Evolutionary conservation across 2,797 vertebrate genomes (phyloP).

Genomic region (Phyllotis vaccarum): DNA sequence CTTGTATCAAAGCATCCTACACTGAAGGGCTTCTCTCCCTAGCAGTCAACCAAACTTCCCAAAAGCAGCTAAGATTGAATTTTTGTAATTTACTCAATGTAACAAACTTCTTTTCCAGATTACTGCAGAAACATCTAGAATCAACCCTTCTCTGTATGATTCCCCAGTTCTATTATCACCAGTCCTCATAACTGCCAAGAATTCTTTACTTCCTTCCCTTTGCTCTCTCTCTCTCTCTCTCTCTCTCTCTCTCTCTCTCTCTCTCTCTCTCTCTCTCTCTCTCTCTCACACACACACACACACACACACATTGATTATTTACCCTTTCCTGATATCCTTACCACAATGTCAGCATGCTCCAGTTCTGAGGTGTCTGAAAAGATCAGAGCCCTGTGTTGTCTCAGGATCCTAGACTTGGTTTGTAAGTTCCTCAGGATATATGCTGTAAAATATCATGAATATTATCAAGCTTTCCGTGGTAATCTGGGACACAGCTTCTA

Average conservation of each 20-base stretch:
- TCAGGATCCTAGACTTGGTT: background rate
- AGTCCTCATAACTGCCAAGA: background rate
- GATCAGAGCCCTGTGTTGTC: background rate
- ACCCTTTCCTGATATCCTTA: rapidly evolving
- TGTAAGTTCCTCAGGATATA: background rate
- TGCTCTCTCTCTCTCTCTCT: background rate
- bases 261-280: no score
- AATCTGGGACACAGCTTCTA: background rate
- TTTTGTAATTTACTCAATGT: no score
- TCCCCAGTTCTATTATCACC: background rate
- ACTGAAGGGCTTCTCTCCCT: background rate
- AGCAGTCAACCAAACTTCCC: background rate
- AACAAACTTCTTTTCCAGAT: background rate
- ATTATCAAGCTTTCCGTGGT: background rate
- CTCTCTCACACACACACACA: no score
- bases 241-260: no score
- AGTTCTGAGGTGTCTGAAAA: background rate
- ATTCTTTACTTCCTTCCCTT: background rate
- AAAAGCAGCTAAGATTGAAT: background rate
- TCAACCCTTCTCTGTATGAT: background rate
- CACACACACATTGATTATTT: background rate
- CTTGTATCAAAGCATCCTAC: background rate
- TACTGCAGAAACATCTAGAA: background rate
- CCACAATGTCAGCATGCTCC: no score
- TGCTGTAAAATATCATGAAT: background rate